Base-by-base conservation (phyloP, 2,888 invertebrate genomes). In the Gryllus longicercus region DNA sequence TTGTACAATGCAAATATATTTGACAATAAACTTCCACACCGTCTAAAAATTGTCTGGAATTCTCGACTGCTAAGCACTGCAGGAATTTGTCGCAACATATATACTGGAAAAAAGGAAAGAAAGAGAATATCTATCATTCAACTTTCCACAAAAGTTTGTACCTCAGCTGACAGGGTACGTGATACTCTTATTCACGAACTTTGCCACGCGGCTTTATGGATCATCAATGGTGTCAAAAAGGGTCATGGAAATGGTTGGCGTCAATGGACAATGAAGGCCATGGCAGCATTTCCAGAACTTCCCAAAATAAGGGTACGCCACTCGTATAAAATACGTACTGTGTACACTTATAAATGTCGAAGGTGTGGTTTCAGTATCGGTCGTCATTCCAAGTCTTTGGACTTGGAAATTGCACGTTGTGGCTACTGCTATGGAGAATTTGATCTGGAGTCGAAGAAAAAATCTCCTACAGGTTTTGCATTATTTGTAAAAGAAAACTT, bases 181-280 rank as follows among this genome's bases (percentile, higher is more conserved):
- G 97, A 98, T 86, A 98, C 98, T 0, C 88, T 98, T 38, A 90
- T 97, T 50, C 98, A 98, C 86, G 98, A 98, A 87, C 88, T 98
- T 88, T 98, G 98, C 84, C 98, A 98, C 88, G 97, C 97, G 0
- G 97, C 96, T 21, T 93, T 95, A 0, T 98, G 96, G 95, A 87
- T 97, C 2, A 89, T 97, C 2, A 93, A 96, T 85, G 91, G 91
- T 0, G 87, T 92, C 4, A 89, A 90, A 2, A 94, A 94, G 81
- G 95, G 95, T 0, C 98, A 98, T 85, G 98, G 98, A 0, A 90
- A 91, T 0, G 88, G 91, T 80, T 97, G 96, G 96, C 94, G 92
- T 87, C 88, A 90, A 82, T 97, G 96, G 94, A 93, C 94, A 0
- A 87, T 88, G 2, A 92, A 90, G 85, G 93, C 95, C 0, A 90